Evolutionary conservation across 1,140 invertebrate genomes (phyloP), one percentile per base, ranked within the genome.

Genomic region (Euwallacea similis): DNA sequence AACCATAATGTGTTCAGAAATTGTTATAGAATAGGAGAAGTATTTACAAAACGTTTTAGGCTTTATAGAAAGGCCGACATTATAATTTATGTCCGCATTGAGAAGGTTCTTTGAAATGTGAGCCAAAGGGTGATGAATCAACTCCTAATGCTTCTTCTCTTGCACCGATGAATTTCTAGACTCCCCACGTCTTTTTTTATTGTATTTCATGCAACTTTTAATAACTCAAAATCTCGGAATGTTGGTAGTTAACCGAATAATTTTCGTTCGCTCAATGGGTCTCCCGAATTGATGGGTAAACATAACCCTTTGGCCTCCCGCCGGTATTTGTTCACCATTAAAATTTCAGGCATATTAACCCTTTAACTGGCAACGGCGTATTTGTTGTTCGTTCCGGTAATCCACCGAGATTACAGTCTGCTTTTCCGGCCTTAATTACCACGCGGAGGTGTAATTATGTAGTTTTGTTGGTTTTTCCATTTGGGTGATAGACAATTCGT

Each of bases 271-370:
- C 21, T 33, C 21, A 33, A 33, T 33, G 21, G 21, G 21, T 2
- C 21, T 33, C 21, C 21, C 21, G 21, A 50, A 6, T 50, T 50
- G 13, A 10, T 50, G 46, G 46, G 10, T 61, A 61, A 61, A 61
- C 42, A 61, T 11, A 61, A 61, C 59, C 59, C 33, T 61, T 61
- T 61, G 55, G 55, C 55, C 16, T 15, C 60, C 13, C 7, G 16
- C n/a, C n/a, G 44, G 13, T 78, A 79, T 79, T 79, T 79, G 76
- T 75, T 77, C 77, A 77, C 77, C 77, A 79, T 79, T 79, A 79
- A 79, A 79, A 79, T 77, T 79, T 76, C 71, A 77, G 76, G 77
- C 77, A 74, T 75, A 76, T 77, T 79, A 79, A 79, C 77, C 77
- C 76, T 77, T 79, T 74, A 78, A 69, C 74, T 69, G 60, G 68